phyloP scores from a whole-genome alignment of 1,140 invertebrate species.

The Drosophila guanche region DNA sequence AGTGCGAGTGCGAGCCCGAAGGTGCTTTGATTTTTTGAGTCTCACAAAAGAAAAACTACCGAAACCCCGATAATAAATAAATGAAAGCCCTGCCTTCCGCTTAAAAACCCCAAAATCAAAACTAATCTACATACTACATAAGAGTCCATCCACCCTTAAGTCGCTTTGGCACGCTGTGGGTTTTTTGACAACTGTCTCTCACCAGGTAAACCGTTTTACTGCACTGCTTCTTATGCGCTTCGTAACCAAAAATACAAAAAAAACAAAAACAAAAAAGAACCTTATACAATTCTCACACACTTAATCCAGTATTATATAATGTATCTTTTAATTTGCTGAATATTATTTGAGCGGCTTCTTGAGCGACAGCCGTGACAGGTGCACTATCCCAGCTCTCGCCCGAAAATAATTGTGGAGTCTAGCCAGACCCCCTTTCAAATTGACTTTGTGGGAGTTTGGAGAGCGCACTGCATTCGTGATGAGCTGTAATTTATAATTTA shows the following conservation, averaged over 20 bases:
- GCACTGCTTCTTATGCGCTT: conserved; percentile 83
- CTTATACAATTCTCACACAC: conserved; percentile 14
- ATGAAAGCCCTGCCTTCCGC: conserved; percentile 31
- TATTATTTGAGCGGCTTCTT: conserved; percentile 45
- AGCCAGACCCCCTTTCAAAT: background rate
- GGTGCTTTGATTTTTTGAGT: conserved; percentile 78
- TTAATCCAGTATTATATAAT: conserved; percentile 2
- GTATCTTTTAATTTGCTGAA: conserved; percentile 38
- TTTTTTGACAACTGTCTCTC: conserved; percentile 83
- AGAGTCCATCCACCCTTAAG: conserved; percentile 74
- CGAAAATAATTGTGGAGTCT: background rate
- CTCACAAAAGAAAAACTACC: conserved; percentile 41
- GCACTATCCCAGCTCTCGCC: conserved; percentile 14
- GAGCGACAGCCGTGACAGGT: conserved; percentile 30
- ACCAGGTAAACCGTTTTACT: conserved; percentile 83
- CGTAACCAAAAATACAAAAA: conserved; percentile 57
- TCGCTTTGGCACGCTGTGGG: conserved; percentile 86
- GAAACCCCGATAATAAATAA: conserved; percentile 18
- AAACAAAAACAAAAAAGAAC: conserved; percentile 14
- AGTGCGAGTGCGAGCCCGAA: conserved; percentile 40
- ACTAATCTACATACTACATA: conserved; percentile 40
- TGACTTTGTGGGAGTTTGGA: conserved; percentile 28
- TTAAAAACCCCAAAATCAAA: conserved; percentile 50
- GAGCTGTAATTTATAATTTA: conserved; percentile 59
- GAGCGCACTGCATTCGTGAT: conserved; percentile 45